Evolutionary conservation across 2,113 vertebrate genomes (phyloP).

Genomic region (Myiagra hebetior): DNA sequence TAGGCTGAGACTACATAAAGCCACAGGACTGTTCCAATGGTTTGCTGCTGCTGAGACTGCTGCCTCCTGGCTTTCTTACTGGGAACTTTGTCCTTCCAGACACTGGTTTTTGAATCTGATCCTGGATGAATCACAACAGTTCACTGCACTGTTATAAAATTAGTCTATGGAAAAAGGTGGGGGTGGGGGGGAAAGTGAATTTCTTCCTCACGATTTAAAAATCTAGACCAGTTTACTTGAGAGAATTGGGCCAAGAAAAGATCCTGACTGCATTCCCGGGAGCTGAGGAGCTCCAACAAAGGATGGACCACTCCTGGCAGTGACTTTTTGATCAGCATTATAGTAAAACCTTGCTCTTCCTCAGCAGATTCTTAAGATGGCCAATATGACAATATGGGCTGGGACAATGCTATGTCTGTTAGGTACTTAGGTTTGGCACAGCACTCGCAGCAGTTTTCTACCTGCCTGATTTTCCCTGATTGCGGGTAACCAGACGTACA

Average conservation of each 20-base stretch:
- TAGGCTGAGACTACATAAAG: not conserved
- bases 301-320: not conserved
- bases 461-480: not conserved
- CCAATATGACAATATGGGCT: not conserved
- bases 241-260: not conserved
- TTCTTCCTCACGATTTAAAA: not conserved
- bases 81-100: not conserved
- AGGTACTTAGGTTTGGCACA: not conserved
- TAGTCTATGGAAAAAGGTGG: not conserved
- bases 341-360: not conserved
- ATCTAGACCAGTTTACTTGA: not conserved
- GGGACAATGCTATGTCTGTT: accelerated
- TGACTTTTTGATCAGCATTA: not conserved
- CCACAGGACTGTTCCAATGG: not conserved
- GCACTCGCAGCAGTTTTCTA: not conserved
- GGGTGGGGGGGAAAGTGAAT: accelerated
- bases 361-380: not conserved
- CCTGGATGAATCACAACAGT: not conserved
- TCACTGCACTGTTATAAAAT: not conserved
- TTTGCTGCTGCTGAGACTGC: not conserved
- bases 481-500: not conserved
- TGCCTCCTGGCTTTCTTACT: not conserved
- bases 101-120: not conserved
- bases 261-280: not conserved
- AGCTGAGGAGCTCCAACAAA: not conserved